Percentiles rank a stretch among this genome's conserved stretches.
Conservation (phyloP, 1,140 invertebrate species). For the Cydia pomonella region DNA sequence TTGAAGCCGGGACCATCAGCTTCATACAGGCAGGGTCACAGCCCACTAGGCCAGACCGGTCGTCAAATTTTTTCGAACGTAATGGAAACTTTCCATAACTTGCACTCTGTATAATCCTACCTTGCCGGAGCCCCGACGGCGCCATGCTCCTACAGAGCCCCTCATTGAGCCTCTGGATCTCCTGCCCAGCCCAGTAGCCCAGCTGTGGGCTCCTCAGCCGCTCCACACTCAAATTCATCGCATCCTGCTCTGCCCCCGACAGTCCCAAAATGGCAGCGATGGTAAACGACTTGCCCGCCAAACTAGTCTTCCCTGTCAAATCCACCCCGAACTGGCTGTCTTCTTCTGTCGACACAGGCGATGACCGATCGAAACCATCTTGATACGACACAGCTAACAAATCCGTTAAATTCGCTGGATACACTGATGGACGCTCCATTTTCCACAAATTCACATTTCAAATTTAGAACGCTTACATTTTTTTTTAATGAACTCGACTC, state of each 20-base stretch:
- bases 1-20: too few relatives aligned
- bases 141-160: conserved; percentile 64
- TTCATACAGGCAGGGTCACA: too few relatives aligned
- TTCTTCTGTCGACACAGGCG: conserved; percentile 58
- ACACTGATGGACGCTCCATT: conserved; percentile 59
- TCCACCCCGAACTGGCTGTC: conserved; percentile 68
- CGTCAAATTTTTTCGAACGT: too few relatives aligned
- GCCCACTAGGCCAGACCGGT: too few relatives aligned
- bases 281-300: conserved; percentile 71
- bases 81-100: too few relatives aligned
- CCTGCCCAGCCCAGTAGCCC: conserved; percentile 65
- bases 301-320: conserved; percentile 69
- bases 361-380: conserved; percentile 47
- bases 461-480: conserved; percentile 34
- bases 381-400: conserved; percentile 58
- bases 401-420: conserved; percentile 62
- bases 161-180: conserved; percentile 65
- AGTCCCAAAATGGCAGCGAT: conserved; percentile 74
- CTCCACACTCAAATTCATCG: conserved; percentile 72
- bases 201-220: conserved; percentile 66
- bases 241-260: conserved; percentile 66
- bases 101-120: conserved; percentile 50
- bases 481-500: not conserved
- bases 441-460: conserved; percentile 9
- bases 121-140: conserved; percentile 62